Conservation (phyloP, 2,113 vertebrate genomes). For the Cyprinodon variegatus region DNA sequence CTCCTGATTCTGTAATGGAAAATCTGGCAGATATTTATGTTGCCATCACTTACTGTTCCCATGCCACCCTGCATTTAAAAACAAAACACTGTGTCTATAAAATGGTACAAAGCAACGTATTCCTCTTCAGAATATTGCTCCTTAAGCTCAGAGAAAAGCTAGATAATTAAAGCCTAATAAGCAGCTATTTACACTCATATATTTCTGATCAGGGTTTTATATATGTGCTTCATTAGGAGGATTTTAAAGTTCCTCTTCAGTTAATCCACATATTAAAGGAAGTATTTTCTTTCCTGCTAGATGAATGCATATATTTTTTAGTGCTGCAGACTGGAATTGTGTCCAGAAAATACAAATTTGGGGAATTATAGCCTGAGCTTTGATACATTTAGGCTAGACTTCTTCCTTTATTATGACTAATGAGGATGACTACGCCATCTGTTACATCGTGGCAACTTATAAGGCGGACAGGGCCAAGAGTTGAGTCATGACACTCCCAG, state of each 20-base stretch:
- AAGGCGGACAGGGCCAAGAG: slow-evolving; percentile 60
- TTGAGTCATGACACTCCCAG: slow-evolving; percentile 71
- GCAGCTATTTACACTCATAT: neutral
- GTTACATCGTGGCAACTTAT: slow-evolving; percentile 67
- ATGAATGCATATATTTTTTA: slow-evolving; percentile 27
- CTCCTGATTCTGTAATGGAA: slow-evolving; percentile 23
- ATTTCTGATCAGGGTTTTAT: neutral
- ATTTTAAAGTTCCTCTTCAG: neutral
- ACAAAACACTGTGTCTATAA: slow-evolving; percentile 16
- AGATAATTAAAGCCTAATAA: neutral
- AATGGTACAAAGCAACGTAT: slow-evolving; percentile 2
- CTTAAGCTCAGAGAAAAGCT: slow-evolving; percentile 5
- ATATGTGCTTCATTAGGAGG: neutral
- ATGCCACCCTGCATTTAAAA: slow-evolving; percentile 21
- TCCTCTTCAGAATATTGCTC: neutral
- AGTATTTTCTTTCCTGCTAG: neutral
- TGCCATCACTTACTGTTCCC: slow-evolving; percentile 21
- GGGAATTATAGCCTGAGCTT: slow-evolving; percentile 41
- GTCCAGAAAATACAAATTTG: slow-evolving; percentile 40
- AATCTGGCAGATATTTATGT: slow-evolving; percentile 15
- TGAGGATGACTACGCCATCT: slow-evolving; percentile 65
- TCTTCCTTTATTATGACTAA: slow-evolving; percentile 64
- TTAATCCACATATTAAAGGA: too few species aligned
- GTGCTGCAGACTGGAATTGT: slow-evolving; percentile 22
- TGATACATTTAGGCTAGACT: slow-evolving; percentile 48